phyloP scores from a whole-genome alignment of 2,888 invertebrate genomes.

The Saturnia japonica region DNA sequence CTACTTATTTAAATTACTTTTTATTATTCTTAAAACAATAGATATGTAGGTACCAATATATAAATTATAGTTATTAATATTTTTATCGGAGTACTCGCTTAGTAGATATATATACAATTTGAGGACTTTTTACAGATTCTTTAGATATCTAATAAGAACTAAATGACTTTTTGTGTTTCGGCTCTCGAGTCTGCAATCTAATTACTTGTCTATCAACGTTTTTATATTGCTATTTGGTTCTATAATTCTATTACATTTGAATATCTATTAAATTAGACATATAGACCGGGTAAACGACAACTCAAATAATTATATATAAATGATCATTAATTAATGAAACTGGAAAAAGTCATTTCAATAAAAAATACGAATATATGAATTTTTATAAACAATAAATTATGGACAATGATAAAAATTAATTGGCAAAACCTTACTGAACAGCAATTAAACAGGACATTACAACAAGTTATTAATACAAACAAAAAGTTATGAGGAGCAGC shows the following conservation, averaged over 20 bases:
- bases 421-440: conserved; percentile 38
- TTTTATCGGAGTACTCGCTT: neutral
- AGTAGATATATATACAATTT: neutral
- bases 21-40: neutral
- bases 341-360: neutral
- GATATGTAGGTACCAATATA: neutral
- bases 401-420: conserved; percentile 31
- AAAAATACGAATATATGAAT: neutral
- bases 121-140: neutral
- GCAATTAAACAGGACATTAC: conserved; percentile 36
- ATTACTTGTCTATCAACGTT: neutral
- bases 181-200: neutral
- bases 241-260: conserved; percentile 1
- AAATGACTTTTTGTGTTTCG: neutral
- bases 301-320: neutral
- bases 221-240: neutral
- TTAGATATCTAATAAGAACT: neutral
- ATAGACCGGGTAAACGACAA: neutral
- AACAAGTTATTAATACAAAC: conserved; percentile 58
- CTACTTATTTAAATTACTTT: neutral
- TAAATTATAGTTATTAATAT: neutral
- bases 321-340: neutral
- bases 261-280: neutral
- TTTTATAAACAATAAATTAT: neutral
- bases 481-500: conserved; percentile 74